Conservation (phyloP, 2,113 vertebrate genomes). For the Nansenia antarctica region DNA sequence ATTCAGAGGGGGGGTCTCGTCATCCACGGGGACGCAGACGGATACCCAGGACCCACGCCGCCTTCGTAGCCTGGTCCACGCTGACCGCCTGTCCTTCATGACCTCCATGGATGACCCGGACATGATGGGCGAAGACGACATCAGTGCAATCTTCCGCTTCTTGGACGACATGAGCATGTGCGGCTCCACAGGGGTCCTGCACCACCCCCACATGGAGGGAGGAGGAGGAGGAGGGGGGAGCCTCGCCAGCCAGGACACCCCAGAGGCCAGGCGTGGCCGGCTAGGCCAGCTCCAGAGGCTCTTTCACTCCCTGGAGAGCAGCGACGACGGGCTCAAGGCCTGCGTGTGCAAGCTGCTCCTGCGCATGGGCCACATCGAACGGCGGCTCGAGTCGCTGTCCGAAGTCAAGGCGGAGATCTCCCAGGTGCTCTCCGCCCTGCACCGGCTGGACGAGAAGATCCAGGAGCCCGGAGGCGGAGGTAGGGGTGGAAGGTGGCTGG, state of each 20-base stretch:
- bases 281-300: conserved; percentile 78
- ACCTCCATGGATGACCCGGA: conserved; percentile 93
- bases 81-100: conserved; percentile 82
- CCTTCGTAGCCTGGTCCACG: conserved; percentile 76
- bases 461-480: conserved; percentile 72
- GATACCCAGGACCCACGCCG: conserved; percentile 83
- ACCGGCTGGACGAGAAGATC: conserved; percentile 89
- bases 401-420: conserved; percentile 92
- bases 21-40: conserved; percentile 92
- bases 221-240: conserved; percentile 67
- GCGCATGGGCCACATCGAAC: conserved; percentile 91
- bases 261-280: conserved; percentile 79
- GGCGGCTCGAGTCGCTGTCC: conserved; percentile 89
- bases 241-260: conserved; percentile 72
- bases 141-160: conserved; percentile 96
- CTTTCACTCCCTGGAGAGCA: conserved; percentile 74
- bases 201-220: conserved; percentile 82
- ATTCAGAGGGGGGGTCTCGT: too few relatives aligned
- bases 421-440: conserved; percentile 89
- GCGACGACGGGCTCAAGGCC: conserved; percentile 86
- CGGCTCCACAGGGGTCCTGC: conserved; percentile 88
- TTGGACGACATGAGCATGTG: conserved; percentile 96
- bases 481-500: conserved; percentile 68
- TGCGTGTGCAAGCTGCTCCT: conserved; percentile 91
- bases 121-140: conserved; percentile 86